Evolutionary conservation across 2,888 invertebrate genomes (phyloP).

Genomic region (Sesia bembeciformis): DNA sequence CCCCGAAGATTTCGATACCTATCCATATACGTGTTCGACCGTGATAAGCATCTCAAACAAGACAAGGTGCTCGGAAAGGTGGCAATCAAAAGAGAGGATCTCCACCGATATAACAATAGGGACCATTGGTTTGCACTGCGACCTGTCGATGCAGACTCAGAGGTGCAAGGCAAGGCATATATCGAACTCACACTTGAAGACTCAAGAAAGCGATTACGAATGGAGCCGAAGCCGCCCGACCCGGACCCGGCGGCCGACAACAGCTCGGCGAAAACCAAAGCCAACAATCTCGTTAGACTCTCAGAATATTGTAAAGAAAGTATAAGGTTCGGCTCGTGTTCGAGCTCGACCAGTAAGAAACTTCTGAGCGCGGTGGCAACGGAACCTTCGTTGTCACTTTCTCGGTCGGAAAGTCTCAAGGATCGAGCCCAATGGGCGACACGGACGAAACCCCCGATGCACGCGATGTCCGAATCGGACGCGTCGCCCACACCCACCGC

Average conservation of each 20-base stretch:
- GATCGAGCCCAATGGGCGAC: conserved; percentile 57
- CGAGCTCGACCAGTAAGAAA: conserved; percentile 65
- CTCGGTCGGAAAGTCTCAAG: conserved; percentile 65
- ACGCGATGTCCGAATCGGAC: conserved; percentile 56
- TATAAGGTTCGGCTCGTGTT: conserved; percentile 64
- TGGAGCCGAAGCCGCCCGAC: conserved; percentile 70
- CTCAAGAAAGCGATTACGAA: conserved; percentile 62
- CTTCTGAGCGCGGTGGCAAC: conserved; percentile 50
- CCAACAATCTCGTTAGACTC: conserved; percentile 56
- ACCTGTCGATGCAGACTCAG: conserved; percentile 90
- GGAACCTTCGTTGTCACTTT: conserved; percentile 54
- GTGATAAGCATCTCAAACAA: conserved; percentile 87
- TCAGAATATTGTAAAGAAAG: conserved; percentile 67
- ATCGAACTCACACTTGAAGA: conserved; percentile 84
- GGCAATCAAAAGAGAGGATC: conserved; percentile 89
- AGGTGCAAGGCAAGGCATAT: conserved; percentile 93
- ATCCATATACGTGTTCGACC: conserved; percentile 91
- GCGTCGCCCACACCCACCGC: conserved; percentile 56
- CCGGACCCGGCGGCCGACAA: conserved; percentile 50
- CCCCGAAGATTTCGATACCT: conserved; percentile 92
- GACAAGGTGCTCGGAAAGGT: conserved; percentile 87
- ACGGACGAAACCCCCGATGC: conserved; percentile 58
- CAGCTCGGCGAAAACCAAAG: conserved; percentile 41
- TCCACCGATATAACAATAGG: conserved; percentile 90
- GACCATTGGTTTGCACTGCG: conserved; percentile 94